Evolutionary conservation across 2,888 invertebrate genomes (phyloP).

Genomic region (Panopea generosa): DNA sequence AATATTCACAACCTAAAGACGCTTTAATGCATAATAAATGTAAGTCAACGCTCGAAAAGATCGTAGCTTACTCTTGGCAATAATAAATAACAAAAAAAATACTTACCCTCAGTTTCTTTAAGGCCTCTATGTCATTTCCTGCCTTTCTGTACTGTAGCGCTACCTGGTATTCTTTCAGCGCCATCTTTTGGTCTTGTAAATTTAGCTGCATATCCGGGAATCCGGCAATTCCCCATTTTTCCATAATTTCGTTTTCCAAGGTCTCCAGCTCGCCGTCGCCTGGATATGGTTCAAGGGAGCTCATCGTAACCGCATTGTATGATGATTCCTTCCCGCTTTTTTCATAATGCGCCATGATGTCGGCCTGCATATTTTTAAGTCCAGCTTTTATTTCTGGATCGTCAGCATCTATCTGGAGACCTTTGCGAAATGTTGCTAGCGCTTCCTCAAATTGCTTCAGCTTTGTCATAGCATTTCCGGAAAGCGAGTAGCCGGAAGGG

Average conservation of each 20-base stretch:
- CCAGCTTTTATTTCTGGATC: conserved; percentile 59
- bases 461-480: conserved; percentile 61
- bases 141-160: conserved; percentile 58
- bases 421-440: conserved; percentile 54
- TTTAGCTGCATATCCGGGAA: conserved; percentile 47
- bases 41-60: no score
- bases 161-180: conserved; percentile 53
- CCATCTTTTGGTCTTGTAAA: conserved; percentile 37
- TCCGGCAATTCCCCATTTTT: conserved; percentile 59
- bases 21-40: background rate
- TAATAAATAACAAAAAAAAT: no score
- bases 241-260: conserved; percentile 64
- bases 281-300: conserved; percentile 68
- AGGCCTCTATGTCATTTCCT: conserved; percentile 49
- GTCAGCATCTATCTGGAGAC: conserved; percentile 65
- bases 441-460: conserved; percentile 64
- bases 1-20: no score
- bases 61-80: no score
- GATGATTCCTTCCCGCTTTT: conserved; percentile 36
- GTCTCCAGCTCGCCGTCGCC: conserved; percentile 66
- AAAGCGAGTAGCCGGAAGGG: conserved; percentile 55
- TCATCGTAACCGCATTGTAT: conserved; percentile 67
- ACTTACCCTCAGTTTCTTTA: conserved; percentile 51
- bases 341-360: conserved; percentile 51
- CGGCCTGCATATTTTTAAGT: conserved; percentile 61